Evolutionary conservation across 2,797 vertebrate genomes (phyloP), one percentile per base, ranked within the genome.

Genomic region (Rhabdomys pumilio): DNA sequence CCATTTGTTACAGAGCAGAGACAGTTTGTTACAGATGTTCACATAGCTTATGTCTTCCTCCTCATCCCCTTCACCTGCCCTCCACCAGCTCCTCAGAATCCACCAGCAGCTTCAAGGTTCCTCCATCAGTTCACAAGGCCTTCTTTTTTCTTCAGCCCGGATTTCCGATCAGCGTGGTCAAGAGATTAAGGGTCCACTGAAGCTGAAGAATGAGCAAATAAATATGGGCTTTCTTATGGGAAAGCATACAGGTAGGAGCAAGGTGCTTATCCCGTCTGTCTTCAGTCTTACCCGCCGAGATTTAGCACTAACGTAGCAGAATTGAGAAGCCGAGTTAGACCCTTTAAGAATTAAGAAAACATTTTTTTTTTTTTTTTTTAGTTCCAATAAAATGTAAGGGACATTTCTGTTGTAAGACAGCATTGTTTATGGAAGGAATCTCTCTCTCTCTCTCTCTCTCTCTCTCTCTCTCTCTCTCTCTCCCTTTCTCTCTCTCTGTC

Each of bases 341-440:
- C 93, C 93, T 80, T 97, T 97, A 89, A 95, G 93, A 77, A 80
- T 97, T 96, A 91, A 69, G 75, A 89, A 24, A 59, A 38, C 10
- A 38, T 11, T 24, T n/a, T 97, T 38, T 38, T 38, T 38, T 38
- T 38, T 38, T 38, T 98, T 97, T 98, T 97, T 72, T 72, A 98
- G 98, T 98, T 98, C 97, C 97, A 53, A 79, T 98, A 98, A 98
- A 98, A 98, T 98, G 98, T 97, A 90, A 92, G 95, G 87, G 95
- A 95, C 83, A 85, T 97, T 98, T 96, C 77, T 89, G 65, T 97
- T 65, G 31, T 87, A 98, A 98, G 98, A 97, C 98, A 97, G 98
- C 95, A 93, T 98, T 98, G 98, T 98, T 98, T 98, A 98, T 96
- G 96, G 98, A 97, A 98, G 96, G 98, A 97, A 98, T 98, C 98